phyloP scores from a whole-genome alignment of 2,113 vertebrate species.

The Odocoileus virginianus region DNA sequence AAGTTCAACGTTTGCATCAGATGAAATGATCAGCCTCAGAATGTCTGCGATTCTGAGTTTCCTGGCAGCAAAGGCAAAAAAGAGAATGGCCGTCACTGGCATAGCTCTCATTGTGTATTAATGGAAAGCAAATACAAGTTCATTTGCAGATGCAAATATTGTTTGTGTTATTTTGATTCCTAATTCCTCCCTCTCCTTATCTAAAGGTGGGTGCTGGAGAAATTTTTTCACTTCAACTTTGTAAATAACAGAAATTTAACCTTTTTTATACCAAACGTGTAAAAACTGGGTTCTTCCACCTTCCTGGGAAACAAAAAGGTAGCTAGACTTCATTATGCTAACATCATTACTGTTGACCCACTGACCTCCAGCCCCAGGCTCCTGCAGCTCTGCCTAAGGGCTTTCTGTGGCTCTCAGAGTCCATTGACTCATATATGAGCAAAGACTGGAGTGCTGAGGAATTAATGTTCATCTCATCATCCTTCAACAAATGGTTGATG shows the following conservation, averaged over 20 bases:
- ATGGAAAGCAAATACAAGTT: background rate
- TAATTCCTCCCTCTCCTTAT: background rate
- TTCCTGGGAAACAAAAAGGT: background rate
- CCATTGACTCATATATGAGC: background rate
- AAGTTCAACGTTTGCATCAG: background rate
- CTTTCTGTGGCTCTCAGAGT: background rate
- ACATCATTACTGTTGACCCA: too few relatives aligned
- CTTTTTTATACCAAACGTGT: background rate
- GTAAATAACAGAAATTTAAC: background rate
- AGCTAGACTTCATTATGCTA: background rate
- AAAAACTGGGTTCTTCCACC: background rate
- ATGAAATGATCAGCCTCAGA: too few relatives aligned
- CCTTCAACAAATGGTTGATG: background rate
- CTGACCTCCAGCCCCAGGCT: background rate
- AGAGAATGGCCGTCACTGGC: background rate
- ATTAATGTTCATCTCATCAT: background rate
- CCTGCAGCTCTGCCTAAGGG: background rate
- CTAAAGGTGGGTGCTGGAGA: background rate
- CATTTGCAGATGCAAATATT: background rate
- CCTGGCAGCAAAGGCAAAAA: background rate
- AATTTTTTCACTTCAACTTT: background rate
- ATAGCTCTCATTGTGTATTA: background rate
- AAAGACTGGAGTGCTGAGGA: background rate
- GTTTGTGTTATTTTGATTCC: background rate
- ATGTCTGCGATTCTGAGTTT: background rate